Percentiles rank a stretch among this genome's conserved stretches.
phyloP scores from a whole-genome alignment of 2,113 vertebrate genomes.

The Athene noctua region DNA sequence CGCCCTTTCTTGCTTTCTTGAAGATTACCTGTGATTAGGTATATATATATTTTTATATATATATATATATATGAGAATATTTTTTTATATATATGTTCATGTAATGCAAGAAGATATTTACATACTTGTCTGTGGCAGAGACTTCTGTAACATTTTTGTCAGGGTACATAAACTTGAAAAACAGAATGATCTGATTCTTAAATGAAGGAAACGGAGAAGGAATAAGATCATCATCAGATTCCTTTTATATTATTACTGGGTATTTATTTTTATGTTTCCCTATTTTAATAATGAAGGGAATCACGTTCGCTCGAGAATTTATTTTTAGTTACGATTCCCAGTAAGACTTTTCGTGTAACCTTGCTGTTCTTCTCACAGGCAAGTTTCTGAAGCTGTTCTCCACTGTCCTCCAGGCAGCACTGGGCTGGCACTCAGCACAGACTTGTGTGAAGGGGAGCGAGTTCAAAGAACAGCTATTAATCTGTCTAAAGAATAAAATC shows the following conservation, averaged over 20 bases:
- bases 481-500: slow-evolving; percentile 65
- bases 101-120: neutral
- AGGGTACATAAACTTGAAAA: neutral
- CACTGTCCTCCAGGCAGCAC: neutral
- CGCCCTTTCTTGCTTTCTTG: neutral
- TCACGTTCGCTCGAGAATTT: neutral
- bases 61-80: too few relatives aligned
- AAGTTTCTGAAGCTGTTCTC: neutral
- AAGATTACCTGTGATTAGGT: neutral
- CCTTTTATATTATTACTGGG: neutral
- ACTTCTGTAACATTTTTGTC: neutral
- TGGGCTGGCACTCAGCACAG: neutral
- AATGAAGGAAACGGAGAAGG: neutral
- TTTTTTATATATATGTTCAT: neutral
- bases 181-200: neutral
- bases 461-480: slow-evolving; percentile 58
- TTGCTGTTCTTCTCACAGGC: neutral
- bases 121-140: neutral
- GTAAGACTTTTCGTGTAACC: neutral
- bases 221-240: neutral
- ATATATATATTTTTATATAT: too few relatives aligned
- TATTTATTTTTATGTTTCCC: neutral
- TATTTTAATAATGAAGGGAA: neutral
- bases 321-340: neutral
- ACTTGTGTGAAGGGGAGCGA: slow-evolving; percentile 7